Conservation (phyloP, 2,888 invertebrate genomes). For the Graphium colonna region DNA sequence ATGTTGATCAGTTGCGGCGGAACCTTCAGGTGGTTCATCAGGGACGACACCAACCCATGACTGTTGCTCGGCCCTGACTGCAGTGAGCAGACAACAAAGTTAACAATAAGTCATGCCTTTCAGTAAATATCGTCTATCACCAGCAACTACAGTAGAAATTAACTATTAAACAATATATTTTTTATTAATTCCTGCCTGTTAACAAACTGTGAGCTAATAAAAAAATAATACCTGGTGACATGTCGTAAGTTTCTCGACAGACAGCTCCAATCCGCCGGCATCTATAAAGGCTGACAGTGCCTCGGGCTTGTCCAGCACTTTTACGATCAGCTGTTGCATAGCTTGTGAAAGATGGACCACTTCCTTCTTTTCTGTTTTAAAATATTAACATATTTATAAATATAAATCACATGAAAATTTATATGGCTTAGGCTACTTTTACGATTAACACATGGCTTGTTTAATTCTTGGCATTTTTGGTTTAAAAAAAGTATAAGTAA, state of each 20-base stretch:
- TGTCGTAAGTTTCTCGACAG: slow-evolving; percentile 88
- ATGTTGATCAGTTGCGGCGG: slow-evolving; percentile 73
- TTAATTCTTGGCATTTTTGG: too few relatives aligned
- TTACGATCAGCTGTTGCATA: slow-evolving; percentile 89
- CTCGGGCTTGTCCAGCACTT: slow-evolving; percentile 88
- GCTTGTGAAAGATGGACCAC: slow-evolving; percentile 87
- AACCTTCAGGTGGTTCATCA: slow-evolving; percentile 82
- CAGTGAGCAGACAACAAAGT: too few relatives aligned
- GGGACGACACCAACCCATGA: slow-evolving; percentile 83
- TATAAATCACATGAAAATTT: neutral
- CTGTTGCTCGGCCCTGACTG: slow-evolving; percentile 84
- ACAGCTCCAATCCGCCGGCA: slow-evolving; percentile 86
- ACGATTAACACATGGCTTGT: too few relatives aligned
- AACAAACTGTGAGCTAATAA: too few relatives aligned
- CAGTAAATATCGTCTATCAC: too few relatives aligned
- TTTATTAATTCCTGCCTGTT: too few relatives aligned
- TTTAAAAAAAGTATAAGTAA: too few relatives aligned
- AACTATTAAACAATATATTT: too few relatives aligned
- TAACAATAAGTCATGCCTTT: too few relatives aligned
- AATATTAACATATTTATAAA: neutral
- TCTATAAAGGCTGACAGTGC: slow-evolving; percentile 87
- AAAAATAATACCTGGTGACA: slow-evolving; percentile 78
- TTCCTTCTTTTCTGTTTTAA: slow-evolving; percentile 48
- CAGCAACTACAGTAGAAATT: too few relatives aligned
- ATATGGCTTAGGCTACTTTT: too few relatives aligned